Evolutionary conservation across 2,113 vertebrate genomes (phyloP).

Genomic region (Cynopterus brachyotis): DNA sequence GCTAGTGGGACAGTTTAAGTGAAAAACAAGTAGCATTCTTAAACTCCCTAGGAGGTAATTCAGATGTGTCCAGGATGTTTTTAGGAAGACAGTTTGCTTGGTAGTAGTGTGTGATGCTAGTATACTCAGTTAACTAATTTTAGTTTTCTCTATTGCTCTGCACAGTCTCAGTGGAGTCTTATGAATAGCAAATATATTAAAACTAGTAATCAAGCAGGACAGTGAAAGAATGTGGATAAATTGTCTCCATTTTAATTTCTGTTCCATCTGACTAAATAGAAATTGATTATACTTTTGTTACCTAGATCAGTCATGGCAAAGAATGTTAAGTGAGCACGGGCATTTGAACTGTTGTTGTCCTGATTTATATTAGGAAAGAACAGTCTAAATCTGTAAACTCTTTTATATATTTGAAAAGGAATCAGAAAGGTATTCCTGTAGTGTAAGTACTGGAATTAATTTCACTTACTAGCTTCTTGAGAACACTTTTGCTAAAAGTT

Average conservation of each 20-base stretch:
- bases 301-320: neutral
- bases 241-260: neutral
- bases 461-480: neutral
- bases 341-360: neutral
- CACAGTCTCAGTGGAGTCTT: neutral
- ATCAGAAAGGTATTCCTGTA: conserved; percentile 4
- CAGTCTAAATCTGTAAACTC: neutral
- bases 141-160: conserved; percentile 27
- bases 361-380: conserved; percentile 4
- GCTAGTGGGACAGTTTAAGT: neutral
- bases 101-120: neutral
- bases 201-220: neutral
- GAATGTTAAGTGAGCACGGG: neutral
- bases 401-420: neutral
- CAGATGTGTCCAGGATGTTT: neutral
- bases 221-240: neutral
- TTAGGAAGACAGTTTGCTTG: neutral
- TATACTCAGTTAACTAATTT: neutral
- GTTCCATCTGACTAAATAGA: neutral
- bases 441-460: neutral
- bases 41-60: neutral
- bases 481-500: neutral
- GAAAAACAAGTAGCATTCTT: neutral
- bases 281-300: neutral
- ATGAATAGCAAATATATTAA: neutral